A percentile compares a stretch with the other conserved stretches of the same genome.
Conservation (phyloP, 2,888 invertebrate genomes). For the Scaptomyza flava region DNA sequence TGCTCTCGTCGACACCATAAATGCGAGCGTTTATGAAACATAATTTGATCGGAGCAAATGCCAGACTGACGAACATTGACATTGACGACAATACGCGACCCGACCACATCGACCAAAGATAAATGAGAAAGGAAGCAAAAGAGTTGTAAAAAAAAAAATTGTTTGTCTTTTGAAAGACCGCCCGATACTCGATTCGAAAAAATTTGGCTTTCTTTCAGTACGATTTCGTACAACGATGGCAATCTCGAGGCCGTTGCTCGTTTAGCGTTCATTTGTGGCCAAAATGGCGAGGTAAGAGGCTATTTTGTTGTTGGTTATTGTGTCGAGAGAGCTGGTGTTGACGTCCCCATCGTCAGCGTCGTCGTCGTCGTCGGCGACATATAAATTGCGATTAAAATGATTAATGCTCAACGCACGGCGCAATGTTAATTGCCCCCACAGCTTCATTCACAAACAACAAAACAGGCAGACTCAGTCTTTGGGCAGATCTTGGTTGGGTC, state of each 20-base stretch:
- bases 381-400: slow-evolving; percentile 84
- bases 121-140: slow-evolving; percentile 12
- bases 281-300: slow-evolving; percentile 58
- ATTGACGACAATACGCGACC: slow-evolving; percentile 55
- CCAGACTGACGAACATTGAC: slow-evolving; percentile 62
- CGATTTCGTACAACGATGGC: slow-evolving; percentile 28
- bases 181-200: slow-evolving; percentile 63
- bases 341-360: too few relatives aligned
- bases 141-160: slow-evolving; percentile 23
- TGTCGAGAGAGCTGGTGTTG: slow-evolving; percentile 62
- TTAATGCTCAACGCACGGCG: slow-evolving; percentile 81
- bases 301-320: slow-evolving; percentile 25
- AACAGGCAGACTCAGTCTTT: background rate
- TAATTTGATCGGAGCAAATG: slow-evolving; percentile 80
- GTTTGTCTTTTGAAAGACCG: slow-evolving; percentile 71
- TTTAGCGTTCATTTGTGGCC: slow-evolving; percentile 81
- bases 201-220: slow-evolving; percentile 57
- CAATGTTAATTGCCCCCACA: slow-evolving; percentile 83
- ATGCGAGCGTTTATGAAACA: slow-evolving; percentile 83
- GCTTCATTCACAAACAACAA: slow-evolving; percentile 26
- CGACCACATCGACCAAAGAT: slow-evolving; percentile 39
- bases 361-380: slow-evolving; percentile 74
- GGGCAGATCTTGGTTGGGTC: slow-evolving; percentile 34
- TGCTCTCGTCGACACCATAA: slow-evolving; percentile 64
- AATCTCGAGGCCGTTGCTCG: slow-evolving; percentile 55